A percentile compares a stretch with the other conserved stretches of the same genome.
Conservation (phyloP, 2,113 vertebrate genomes). For the Ceuthmochares aereus region DNA sequence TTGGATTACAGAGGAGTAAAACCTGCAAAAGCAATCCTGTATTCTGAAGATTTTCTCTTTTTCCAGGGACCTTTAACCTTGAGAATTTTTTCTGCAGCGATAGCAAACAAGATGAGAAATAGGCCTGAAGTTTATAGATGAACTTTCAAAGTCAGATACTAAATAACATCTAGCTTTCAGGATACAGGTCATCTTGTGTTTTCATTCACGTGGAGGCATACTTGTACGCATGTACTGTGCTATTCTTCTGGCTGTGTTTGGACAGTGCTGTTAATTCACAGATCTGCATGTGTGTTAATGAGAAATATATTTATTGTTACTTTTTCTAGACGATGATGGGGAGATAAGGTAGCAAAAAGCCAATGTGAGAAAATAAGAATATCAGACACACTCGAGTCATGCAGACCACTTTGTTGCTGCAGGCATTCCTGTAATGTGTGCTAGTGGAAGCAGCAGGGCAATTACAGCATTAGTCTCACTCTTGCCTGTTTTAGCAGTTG, state of each 20-base stretch:
- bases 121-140: neutral
- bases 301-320: neutral
- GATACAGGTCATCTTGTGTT: neutral
- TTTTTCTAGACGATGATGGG: neutral
- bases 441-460: too few species aligned
- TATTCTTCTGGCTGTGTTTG: neutral
- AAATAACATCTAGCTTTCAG: neutral
- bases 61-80: neutral
- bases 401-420: neutral
- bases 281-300: neutral
- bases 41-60: neutral
- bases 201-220: neutral
- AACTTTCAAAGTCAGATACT: neutral
- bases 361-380: neutral
- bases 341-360: neutral
- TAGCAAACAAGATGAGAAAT: neutral
- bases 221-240: neutral
- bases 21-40: neutral
- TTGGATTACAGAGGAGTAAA: neutral
- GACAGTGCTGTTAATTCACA: neutral
- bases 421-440: accelerated
- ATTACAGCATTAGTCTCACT: neutral
- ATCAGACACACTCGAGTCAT: neutral
- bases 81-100: neutral
- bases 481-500: neutral